Percentiles rank a stretch among this genome's conserved stretches.
phyloP scores from a whole-genome alignment of 1,140 invertebrate species.

The Psix sp. region DNA sequence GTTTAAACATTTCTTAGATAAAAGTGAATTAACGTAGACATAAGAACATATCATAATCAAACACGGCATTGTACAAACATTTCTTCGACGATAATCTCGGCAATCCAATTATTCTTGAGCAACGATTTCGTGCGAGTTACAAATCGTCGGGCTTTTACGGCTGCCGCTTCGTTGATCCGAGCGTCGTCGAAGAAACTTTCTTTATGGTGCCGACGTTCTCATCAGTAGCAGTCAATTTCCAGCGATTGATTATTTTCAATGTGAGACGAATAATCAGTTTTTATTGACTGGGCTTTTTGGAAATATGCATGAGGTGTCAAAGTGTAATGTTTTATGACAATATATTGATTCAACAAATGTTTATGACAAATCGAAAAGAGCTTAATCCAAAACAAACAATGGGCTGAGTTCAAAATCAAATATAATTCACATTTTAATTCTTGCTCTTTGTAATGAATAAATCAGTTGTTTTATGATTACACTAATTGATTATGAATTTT shows the following conservation, averaged over 20 bases:
- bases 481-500: no score
- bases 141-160: no score
- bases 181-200: slow-evolving; percentile 18
- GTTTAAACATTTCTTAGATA: slow-evolving; percentile 36
- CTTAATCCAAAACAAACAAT: no score
- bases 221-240: slow-evolving; percentile 20
- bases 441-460: no score
- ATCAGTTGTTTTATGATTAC: no score
- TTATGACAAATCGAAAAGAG: neutral
- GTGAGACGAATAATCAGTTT: no score
- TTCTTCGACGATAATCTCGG: slow-evolving; percentile 32
- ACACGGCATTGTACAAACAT: slow-evolving; percentile 31
- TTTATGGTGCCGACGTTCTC: slow-evolving; percentile 10
- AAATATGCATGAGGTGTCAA: slow-evolving; percentile 48
- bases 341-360: slow-evolving; percentile 3
- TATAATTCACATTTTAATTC: no score
- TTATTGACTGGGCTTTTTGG: slow-evolving; percentile 27
- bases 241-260: slow-evolving; percentile 16
- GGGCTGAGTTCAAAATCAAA: no score
- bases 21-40: slow-evolving; percentile 28
- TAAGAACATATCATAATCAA: slow-evolving; percentile 52
- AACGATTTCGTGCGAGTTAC: no score
- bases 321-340: slow-evolving; percentile 35
- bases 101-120: neutral
- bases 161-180: no score